Base-by-base conservation (phyloP, 2,888 invertebrate species). In the Eumerus sabulonum region DNA sequence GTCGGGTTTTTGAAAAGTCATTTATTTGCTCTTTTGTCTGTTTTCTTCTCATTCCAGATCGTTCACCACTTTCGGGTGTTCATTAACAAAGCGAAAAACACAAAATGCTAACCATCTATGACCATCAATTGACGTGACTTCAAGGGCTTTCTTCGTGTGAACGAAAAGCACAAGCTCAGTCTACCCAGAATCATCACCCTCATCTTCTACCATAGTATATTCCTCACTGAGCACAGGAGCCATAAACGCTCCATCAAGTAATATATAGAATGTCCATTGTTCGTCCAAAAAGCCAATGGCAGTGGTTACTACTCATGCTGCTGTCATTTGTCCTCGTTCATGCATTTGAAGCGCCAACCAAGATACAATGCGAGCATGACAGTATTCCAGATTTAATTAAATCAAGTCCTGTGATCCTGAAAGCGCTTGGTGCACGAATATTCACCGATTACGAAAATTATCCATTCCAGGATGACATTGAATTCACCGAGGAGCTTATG, bases 381-480 rank as follows among this genome's bases (percentile, higher is more conserved):
- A 87, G 86, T 82, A 85, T 88, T 71, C 85, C 85, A 60, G 87
- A 88, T 76, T 85, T 88, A 83, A 88, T 88, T 84, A 88, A 86
- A 84, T 86, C 85, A 79, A 88, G 88, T 85, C 88, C 88, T 76
- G 86, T 88, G 81, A 88, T 88, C 83, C 84, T 88, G 51, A 88
- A 88, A 82, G 88, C 88, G 36, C 84, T 88, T 40, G 88, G 87
- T 19, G 88, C 88, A 44, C 85, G 85, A 81, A 86, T 88, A 82
- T 88, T 88, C 84, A 85, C 85, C 81, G 87, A 87, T 81, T 85
- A 84, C 13, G 85, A 85, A 36, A 73, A 53, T 66, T 77, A 83
- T 79, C 83, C 68, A 17, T 79, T 68, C 18, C 79, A 54, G 63
- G 74, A 79, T 70, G 74, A 79, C 59, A 74, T 79, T 68, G 74